These are phyloP conservation scores for Phorcus lineatus DNA, from an alignment of 2,888 invertebrate genomes.

Conservation along the genomic window DNA sequence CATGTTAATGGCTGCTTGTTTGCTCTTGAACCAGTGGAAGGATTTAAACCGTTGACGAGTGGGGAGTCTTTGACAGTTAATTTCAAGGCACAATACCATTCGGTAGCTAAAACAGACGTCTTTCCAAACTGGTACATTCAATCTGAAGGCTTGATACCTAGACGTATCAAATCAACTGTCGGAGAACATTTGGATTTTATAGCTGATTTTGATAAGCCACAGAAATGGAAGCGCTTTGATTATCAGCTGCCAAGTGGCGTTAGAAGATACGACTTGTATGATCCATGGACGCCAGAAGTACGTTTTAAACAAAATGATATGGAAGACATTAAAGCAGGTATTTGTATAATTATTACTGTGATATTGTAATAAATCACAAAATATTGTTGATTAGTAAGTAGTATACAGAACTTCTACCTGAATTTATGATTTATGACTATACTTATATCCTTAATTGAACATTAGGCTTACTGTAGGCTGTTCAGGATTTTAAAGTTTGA, in stretches of 20 bases:
- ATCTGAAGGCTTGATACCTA: slow-evolving; percentile 52
- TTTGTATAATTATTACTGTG: not conserved
- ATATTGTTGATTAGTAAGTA: too few relatives aligned
- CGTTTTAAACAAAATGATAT: slow-evolving; percentile 51
- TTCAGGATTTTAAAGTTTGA: too few relatives aligned
- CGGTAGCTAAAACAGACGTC: slow-evolving; percentile 62
- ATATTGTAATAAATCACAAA: not conserved
- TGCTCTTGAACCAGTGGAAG: slow-evolving; percentile 55
- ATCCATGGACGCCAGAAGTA: slow-evolving; percentile 59
- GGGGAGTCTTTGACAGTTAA: slow-evolving; percentile 52
- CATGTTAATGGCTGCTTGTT: slow-evolving; percentile 67
- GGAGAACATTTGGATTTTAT: slow-evolving; percentile 62
- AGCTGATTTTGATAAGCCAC: slow-evolving; percentile 58
- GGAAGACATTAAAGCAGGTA: not conserved
- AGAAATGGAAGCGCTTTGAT: slow-evolving; percentile 66
- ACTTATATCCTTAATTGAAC: too few relatives aligned
- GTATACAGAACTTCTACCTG: too few relatives aligned
- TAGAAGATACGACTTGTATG: slow-evolving; percentile 52
- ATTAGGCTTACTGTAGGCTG: too few relatives aligned
- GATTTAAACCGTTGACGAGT: slow-evolving; percentile 53
- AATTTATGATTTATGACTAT: too few relatives aligned
- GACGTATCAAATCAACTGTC: slow-evolving; percentile 58
- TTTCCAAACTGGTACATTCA: slow-evolving; percentile 68
- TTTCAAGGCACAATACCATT: slow-evolving; percentile 64
- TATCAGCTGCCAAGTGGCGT: slow-evolving; percentile 51